Evolutionary conservation across 2,113 vertebrate genomes (phyloP).

Genomic region (Trichechus manatus): DNA sequence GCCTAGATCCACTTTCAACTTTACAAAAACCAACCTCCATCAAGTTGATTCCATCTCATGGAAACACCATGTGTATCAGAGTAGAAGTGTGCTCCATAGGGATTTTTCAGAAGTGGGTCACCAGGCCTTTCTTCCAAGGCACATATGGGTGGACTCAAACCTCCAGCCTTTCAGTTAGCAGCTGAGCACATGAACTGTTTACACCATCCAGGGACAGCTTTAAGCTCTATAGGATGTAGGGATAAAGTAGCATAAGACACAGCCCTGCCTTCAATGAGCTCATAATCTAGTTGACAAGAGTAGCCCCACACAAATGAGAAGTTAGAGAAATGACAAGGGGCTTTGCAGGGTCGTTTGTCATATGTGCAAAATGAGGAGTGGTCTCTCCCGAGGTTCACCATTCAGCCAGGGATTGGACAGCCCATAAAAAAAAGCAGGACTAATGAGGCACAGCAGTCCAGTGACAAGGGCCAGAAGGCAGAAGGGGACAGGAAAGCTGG

Average conservation of each 20-base stretch:
- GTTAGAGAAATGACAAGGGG: neutral
- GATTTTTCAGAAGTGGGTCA: neutral
- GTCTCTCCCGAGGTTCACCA: no score
- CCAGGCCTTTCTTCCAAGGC: neutral
- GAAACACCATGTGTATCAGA: neutral
- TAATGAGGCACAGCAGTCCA: no score
- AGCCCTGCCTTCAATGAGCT: neutral
- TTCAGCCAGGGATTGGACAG: no score
- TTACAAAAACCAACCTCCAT: neutral
- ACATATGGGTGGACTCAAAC: neutral
- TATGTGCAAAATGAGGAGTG: neutral
- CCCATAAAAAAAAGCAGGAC: no score
- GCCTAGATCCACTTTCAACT: neutral
- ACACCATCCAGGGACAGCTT: neutral
- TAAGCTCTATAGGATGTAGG: neutral
- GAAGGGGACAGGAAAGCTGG: no score
- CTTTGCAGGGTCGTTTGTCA: neutral
- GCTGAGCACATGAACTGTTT: neutral
- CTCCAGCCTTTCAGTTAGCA: neutral
- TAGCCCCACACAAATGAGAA: neutral
- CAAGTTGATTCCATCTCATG: neutral
- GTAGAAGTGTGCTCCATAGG: neutral
- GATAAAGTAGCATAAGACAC: neutral
- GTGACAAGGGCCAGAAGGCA: no score
- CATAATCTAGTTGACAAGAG: neutral